A percentile compares a stretch with the other conserved stretches of the same genome.
Evolutionary conservation across 2,797 vertebrate genomes (phyloP).

Genomic region (Helostoma temminkii): DNA sequence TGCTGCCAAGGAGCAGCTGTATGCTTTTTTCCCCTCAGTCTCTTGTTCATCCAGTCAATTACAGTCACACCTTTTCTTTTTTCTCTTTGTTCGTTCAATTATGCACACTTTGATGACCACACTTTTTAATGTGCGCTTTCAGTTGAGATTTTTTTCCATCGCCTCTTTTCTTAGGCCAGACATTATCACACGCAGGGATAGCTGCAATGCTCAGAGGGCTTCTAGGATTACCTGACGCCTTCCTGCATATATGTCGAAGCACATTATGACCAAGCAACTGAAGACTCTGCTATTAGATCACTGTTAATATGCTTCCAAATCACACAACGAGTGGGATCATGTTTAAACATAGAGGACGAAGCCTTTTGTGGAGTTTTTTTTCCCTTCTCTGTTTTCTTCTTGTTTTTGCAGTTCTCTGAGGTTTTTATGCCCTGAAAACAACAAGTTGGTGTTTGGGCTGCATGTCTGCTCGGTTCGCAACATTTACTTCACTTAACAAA

Average conservation of each 20-base stretch:
- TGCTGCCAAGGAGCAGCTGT: conserved; percentile 6
- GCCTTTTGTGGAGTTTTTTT: conserved; percentile 28
- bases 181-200: conserved; percentile 33
- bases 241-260: conserved; percentile 48
- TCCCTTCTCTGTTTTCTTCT: conserved; percentile 15
- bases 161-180: conserved; percentile 17
- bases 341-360: conserved; percentile 57
- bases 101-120: not conserved
- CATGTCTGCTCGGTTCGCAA: conserved; percentile 22
- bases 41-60: not conserved
- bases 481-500: conserved; percentile 30
- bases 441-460: conserved; percentile 28
- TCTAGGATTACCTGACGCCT: conserved; percentile 67
- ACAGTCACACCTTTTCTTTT: not conserved
- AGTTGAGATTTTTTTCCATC: conserved; percentile 17
- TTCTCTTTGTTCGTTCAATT: not conserved
- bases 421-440: conserved; percentile 51
- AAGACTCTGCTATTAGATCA: conserved; percentile 43
- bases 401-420: conserved; percentile 60
- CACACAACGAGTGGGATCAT: conserved; percentile 50
- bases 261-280: conserved; percentile 48
- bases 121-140: conserved; percentile 16
- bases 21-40: not conserved
- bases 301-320: conserved; percentile 58
- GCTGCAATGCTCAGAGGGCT: conserved; percentile 44